Base-by-base conservation (phyloP, 2,888 invertebrate genomes). In the Cataglyphis livida region DNA sequence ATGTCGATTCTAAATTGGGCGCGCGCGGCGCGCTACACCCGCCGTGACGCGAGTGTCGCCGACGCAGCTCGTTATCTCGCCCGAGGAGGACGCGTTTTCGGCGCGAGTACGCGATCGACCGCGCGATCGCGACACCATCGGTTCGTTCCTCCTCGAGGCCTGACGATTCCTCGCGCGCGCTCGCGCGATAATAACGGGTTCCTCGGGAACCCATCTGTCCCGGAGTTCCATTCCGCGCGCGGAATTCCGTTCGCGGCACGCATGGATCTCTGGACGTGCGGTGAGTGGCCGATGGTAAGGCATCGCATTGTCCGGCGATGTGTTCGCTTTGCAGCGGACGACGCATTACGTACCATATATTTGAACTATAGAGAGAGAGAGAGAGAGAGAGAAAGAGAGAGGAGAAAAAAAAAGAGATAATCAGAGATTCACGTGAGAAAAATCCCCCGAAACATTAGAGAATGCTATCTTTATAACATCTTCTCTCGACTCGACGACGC, bases 261-360 rank as follows among this genome's bases (percentile, higher is more conserved):
- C 84, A 83, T 90, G 89, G 89, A 91, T 87, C 71, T 88, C 88
- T 90, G 90, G 90, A 90, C 85, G 82, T 87, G 86, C 88, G 79
- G 90, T 86, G 85, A 86, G 84, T 90, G 87, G 85, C 86, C 78
- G 71, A 44, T 87, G 90, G 89, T 90, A 89, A 90, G 90, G 86
- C 90, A 87, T 90, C 90, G 90, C 87, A 83, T 84, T 51, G 51
- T 85, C 85, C 89, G 87, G 70, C 85, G 90, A 88, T 88, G 90
- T 87, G 85, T 15, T 7, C 86, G 88, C 54, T 21, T 79, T 21
- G 12, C 71, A 57, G 35, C 59, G 71, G 59, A 18, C 35, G 78
- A 79, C 12, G 21, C 28, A 68, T 78, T 21, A 44, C 57, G 73
- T 71, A 84, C 79, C 7, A 51, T 51, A n/a, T n/a, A 48, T 48